Base-by-base conservation (phyloP, 2,797 vertebrate genomes). In the Mycteria americana region DNA sequence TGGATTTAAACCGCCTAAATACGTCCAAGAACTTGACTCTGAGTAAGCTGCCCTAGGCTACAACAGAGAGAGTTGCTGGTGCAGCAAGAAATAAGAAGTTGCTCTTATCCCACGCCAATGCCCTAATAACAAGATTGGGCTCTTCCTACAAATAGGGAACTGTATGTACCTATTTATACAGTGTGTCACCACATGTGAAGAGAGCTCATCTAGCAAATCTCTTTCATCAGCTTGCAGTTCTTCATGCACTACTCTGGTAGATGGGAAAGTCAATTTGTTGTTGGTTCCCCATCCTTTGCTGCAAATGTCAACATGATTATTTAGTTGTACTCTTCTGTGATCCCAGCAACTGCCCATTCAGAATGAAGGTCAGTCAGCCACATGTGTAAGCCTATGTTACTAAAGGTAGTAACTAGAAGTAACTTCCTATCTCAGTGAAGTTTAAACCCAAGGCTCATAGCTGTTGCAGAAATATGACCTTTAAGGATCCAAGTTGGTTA, bases 381-480 rank as follows among this genome's bases (percentile, higher is more conserved):
- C 46, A 64, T 4, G 41, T 51, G 77, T 35, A 13, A 89, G 75
- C 1, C 0, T 56, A 1, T 80, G 35, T 80, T 76, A 64, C 67
- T 14, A 2, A 69, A 89, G 77, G 48, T 4, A 53, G 63, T 51
- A 91, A 68, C 53, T 91, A 74, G 51, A 83, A 77, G n/a, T 69
- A 57, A 6, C 68, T 92, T 78, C 57, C 1, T 67, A 33, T 19
- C 75, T 91, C 56, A 53, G 84, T 84, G 64, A 8, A 62, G 24
- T 85, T 85, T 89, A 74, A 88, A 79, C 64, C 33, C 5, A 2
- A 60, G 64, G 33, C 84, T 85, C 23, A 2, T 35, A 88, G 89
- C 85, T 85, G 33, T 68, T 94, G 85, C 85, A 91, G 92, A 84
- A 94, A 72, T 65, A 70, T 60, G 94, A 97, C 89, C 91, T 95